Conservation (phyloP, 2,888 invertebrate species). For the Leptinotarsa peninsularis region DNA sequence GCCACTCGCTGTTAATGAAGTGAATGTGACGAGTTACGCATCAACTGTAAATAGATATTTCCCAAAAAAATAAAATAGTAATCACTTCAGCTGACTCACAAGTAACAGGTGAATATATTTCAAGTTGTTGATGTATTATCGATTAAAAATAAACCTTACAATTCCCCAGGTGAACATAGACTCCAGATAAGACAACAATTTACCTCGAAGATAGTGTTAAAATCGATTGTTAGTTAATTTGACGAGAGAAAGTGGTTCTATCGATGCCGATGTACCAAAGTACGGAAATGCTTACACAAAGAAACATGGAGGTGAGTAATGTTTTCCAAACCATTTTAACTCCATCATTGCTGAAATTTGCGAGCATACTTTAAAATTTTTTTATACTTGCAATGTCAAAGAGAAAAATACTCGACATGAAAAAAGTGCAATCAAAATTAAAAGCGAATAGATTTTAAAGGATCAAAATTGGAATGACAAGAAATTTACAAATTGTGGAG, state of each 20-base stretch:
- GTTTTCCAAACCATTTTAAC: constrained; percentile 4
- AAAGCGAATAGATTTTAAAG: no score
- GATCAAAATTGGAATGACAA: no score
- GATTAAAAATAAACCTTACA: neutral
- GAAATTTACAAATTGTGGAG: no score
- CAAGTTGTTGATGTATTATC: neutral
- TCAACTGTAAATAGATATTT: neutral
- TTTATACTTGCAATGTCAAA: no score
- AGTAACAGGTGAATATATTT: neutral
- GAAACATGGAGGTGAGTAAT: constrained; percentile 40
- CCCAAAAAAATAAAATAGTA: no score
- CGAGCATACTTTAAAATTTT: no score
- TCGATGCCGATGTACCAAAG: constrained; percentile 40
- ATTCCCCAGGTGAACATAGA: neutral
- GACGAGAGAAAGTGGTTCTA: constrained; percentile 5
- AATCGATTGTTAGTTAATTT: neutral
- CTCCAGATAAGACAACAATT: constrained; percentile 12
- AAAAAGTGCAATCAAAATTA: no score
- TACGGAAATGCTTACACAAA: constrained; percentile 40
- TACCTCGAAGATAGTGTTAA: neutral
- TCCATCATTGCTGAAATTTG: neutral
- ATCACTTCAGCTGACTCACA: no score
- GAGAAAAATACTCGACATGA: no score
- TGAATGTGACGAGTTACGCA: neutral
- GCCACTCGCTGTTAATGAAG: neutral